A percentile compares a stretch with the other conserved stretches of the same genome.
Conservation (phyloP, 2,797 vertebrate genomes). For the Margarornis squamiger region DNA sequence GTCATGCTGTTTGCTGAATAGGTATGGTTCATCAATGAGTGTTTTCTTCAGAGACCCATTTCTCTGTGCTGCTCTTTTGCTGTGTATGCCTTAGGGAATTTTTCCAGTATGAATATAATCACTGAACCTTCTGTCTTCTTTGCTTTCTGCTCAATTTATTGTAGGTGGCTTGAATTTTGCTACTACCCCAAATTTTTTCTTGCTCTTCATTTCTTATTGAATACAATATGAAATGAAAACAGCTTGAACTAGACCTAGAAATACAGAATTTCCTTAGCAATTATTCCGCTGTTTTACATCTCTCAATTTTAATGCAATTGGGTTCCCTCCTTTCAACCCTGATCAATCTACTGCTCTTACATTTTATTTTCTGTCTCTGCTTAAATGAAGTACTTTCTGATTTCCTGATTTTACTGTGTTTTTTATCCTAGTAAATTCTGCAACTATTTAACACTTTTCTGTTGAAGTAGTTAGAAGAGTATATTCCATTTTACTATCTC, state of each 20-base stretch:
- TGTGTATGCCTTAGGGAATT: background rate
- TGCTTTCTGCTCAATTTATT: background rate
- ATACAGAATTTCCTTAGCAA: background rate
- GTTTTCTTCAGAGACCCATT: background rate
- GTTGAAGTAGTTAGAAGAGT: background rate
- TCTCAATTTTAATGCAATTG: background rate
- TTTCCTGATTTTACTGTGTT: background rate
- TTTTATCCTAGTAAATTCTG: background rate
- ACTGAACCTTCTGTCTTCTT: background rate
- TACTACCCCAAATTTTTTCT: background rate
- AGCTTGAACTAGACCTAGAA: background rate
- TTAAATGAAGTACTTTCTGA: background rate
- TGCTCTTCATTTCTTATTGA: background rate
- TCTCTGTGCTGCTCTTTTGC: background rate
- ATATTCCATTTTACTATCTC: background rate
- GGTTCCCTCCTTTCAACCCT: background rate
- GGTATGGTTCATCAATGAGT: background rate
- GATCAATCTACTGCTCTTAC: background rate
- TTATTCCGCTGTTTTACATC: background rate
- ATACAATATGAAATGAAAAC: background rate
- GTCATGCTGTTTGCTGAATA: background rate
- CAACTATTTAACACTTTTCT: background rate
- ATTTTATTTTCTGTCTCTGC: background rate
- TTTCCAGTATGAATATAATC: background rate
- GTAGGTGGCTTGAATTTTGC: background rate